These are phyloP conservation scores for Platichthys flesus DNA, from an alignment of 2,113 vertebrate species.

Conservation along the genomic window DNA sequence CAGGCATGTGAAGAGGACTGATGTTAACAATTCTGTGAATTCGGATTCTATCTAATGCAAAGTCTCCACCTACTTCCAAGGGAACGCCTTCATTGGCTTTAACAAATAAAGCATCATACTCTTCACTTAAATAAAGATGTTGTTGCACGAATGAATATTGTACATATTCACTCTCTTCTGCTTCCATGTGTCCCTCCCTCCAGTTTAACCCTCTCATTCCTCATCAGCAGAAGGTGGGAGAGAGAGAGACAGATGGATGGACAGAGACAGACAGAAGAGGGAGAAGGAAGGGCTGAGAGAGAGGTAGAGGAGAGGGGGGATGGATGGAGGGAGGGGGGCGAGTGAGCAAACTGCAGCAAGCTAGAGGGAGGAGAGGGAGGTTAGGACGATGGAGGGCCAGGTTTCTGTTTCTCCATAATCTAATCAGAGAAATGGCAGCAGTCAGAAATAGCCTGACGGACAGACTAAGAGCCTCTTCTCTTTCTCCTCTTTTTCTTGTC, in stretches of 20 bases:
- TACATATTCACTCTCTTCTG: no score
- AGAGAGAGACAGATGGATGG: neutral
- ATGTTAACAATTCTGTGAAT: no score
- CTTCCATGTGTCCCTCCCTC: neutral
- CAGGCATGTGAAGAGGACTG: no score
- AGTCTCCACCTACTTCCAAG: neutral
- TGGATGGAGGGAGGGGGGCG: constrained; percentile 5
- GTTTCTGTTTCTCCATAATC: constrained; percentile 83
- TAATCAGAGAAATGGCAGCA: constrained; percentile 84
- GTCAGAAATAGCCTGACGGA: constrained; percentile 83
- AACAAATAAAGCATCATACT: no score
- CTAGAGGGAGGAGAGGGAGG: constrained; percentile 3
- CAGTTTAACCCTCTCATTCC: constrained; percentile 1
- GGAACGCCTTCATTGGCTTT: neutral
- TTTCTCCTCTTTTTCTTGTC: constrained; percentile 71
- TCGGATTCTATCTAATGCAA: no score
- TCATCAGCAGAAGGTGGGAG: constrained; percentile 30
- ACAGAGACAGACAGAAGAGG: constrained; percentile 24
- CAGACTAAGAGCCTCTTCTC: constrained; percentile 81
- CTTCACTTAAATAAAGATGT: neutral
- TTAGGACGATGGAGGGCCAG: constrained; percentile 73
- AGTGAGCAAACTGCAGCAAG: constrained; percentile 1
- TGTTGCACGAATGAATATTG: neutral
- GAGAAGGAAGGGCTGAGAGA: constrained; percentile 10
- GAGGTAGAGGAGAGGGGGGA: neutral